Percentiles rank a stretch among this genome's conserved stretches.
Conservation (phyloP, 2,797 vertebrate genomes). For the Bryconaethiops microstoma region DNA sequence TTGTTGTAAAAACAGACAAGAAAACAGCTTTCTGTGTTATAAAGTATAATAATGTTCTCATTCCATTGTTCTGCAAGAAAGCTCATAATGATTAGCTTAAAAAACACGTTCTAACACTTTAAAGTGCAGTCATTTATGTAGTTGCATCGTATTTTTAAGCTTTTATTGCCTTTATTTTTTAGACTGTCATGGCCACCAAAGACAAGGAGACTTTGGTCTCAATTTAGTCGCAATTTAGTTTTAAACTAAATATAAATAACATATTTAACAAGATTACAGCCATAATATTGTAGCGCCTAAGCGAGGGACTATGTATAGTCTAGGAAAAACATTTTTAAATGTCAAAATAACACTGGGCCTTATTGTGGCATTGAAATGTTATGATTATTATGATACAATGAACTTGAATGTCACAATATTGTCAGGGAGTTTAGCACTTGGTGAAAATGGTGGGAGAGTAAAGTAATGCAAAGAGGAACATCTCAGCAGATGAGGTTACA, state of each 20-base stretch:
- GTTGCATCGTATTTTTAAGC: neutral
- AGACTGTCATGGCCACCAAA: neutral
- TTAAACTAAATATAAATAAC: neutral
- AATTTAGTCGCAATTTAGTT: neutral
- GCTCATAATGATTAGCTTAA: neutral
- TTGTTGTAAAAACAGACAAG: neutral
- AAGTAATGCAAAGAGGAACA: conserved; percentile 76
- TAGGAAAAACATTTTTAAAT: neutral
- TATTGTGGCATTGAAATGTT: neutral
- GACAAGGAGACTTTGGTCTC: neutral
- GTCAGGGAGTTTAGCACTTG: conserved; percentile 42
- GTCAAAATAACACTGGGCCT: neutral
- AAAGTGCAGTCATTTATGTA: neutral
- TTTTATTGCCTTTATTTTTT: neutral
- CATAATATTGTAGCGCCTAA: neutral
- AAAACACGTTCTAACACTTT: neutral
- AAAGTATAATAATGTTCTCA: neutral
- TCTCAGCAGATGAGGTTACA: conserved; percentile 78
- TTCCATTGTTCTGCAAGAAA: neutral
- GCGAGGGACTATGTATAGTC: neutral
- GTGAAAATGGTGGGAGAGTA: conserved; percentile 48
- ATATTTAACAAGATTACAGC: neutral
- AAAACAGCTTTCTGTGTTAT: neutral
- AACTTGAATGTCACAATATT: conserved; percentile 7
- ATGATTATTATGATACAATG: neutral